phyloP scores from a whole-genome alignment of 1,140 invertebrate species.

The Euwallacea similis region DNA sequence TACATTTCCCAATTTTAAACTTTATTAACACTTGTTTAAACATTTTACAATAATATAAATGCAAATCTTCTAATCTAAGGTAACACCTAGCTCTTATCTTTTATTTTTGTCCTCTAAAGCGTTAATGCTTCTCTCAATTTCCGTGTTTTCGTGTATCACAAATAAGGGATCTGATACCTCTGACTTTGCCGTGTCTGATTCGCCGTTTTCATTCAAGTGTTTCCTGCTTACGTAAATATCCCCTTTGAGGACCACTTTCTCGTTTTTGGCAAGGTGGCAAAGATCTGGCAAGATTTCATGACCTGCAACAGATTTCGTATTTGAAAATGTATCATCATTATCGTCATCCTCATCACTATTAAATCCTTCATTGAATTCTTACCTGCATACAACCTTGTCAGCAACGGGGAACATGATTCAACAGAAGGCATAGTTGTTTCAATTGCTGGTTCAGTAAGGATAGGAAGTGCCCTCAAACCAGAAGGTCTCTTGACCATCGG shows the following conservation, averaged over 20 bases:
- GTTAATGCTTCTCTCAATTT: conserved; percentile 2
- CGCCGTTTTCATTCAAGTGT: neutral
- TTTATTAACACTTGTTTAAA: no score
- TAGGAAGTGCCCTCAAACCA: neutral
- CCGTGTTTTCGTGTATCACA: conserved; percentile 18
- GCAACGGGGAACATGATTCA: neutral
- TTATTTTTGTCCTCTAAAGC: no score
- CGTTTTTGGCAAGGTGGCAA: conserved; percentile 13
- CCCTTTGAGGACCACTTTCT: conserved; percentile 19
- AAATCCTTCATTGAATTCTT: neutral
- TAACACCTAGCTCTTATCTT: no score
- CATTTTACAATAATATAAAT: no score
- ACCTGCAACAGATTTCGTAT: conserved; percentile 12
- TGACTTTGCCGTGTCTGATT: neutral
- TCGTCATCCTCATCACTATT: neutral
- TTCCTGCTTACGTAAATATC: conserved; percentile 23
- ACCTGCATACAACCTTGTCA: neutral
- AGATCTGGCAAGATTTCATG: conserved; percentile 4
- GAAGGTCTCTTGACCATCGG: neutral
- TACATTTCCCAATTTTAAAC: no score
- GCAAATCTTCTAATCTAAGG: no score
- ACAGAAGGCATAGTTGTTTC: no score
- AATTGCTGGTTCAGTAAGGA: neutral
- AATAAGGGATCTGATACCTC: conserved; percentile 10
- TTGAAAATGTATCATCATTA: neutral